Conservation (phyloP, 2,797 vertebrate genomes). For the Limosa lapponica region DNA sequence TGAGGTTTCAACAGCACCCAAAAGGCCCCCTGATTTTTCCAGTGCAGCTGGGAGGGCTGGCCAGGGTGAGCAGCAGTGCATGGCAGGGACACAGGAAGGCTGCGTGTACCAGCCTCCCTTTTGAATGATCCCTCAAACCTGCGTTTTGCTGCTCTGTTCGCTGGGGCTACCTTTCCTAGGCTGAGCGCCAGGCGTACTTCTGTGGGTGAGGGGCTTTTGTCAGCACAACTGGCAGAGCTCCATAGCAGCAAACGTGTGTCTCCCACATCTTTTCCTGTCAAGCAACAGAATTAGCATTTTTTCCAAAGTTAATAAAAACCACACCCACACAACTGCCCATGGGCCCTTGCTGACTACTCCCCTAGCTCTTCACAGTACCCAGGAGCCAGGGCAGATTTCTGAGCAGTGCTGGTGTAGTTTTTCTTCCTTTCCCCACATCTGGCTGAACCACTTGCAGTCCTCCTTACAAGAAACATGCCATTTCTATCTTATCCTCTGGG, state of each 20-base stretch:
- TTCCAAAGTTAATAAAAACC: background rate
- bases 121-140: background rate
- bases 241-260: background rate
- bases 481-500: background rate
- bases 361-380: background rate
- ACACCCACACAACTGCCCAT: background rate
- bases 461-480: background rate
- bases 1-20: background rate
- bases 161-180: background rate
- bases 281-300: background rate
- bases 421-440: background rate
- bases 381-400: background rate
- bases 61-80: background rate
- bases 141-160: background rate
- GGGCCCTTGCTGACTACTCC: background rate
- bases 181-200: background rate
- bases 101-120: accelerated
- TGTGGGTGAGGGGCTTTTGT: background rate
- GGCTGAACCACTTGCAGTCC: background rate
- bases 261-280: background rate
- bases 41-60: background rate
- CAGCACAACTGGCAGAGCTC: background rate
- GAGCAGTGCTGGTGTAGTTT: background rate
- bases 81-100: background rate
- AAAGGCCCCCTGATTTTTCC: background rate